Percentiles rank a stretch among this genome's conserved stretches.
phyloP scores from a whole-genome alignment of 2,888 invertebrate genomes.

The Leucoma salicis region DNA sequence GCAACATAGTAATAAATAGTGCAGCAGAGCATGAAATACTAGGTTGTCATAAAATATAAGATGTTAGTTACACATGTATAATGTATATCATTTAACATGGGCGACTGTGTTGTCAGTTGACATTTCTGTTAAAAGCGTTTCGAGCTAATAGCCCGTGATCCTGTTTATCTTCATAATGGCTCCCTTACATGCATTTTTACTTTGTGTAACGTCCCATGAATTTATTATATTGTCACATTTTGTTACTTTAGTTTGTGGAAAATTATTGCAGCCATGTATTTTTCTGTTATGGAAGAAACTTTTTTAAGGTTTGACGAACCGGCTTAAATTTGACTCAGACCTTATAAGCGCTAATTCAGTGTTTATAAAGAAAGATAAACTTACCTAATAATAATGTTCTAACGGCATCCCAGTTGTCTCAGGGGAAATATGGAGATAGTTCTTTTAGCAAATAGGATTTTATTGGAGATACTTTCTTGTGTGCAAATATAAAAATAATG shows the following conservation, averaged over 20 bases:
- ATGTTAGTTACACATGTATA: neutral
- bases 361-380: no score
- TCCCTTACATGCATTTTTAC: conserved; percentile 36
- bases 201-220: conserved; percentile 19
- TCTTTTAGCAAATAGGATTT: neutral
- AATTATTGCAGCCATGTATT: no score
- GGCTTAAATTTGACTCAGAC: no score
- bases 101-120: conserved; percentile 17
- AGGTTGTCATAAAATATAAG: conserved; percentile 6
- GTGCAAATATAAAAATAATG: no score
- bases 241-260: neutral
- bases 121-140: conserved; percentile 27
- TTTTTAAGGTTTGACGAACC: no score
- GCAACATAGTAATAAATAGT: no score
- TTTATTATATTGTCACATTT: conserved; percentile 23
- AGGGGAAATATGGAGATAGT: neutral
- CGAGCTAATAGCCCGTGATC: conserved; percentile 28
- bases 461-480: conserved; percentile 15
- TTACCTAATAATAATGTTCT: no score
- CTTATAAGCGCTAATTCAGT: no score
- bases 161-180: conserved; percentile 33
- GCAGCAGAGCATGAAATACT: no score
- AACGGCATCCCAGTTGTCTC: neutral
- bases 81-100: conserved; percentile 2
- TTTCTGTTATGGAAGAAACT: no score